phyloP scores from a whole-genome alignment of 2,888 invertebrate genomes.

The Drosophila rellima region DNA sequence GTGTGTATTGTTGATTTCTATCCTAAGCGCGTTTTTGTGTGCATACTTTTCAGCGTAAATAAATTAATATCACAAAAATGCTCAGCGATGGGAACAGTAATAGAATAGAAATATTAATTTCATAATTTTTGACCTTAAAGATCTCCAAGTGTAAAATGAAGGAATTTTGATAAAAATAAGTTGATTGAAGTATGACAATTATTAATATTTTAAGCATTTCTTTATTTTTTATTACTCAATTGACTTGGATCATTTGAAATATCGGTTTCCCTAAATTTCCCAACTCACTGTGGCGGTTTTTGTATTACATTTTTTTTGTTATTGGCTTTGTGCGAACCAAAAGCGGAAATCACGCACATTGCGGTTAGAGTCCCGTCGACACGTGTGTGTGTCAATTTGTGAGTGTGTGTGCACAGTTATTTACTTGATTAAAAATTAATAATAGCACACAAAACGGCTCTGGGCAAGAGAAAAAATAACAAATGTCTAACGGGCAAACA shows the following conservation, averaged over 20 bases:
- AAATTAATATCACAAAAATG: conserved; percentile 68
- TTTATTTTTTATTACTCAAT: background rate
- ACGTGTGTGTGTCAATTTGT: conserved; percentile 26
- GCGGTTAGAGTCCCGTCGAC: conserved; percentile 59
- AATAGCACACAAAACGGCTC: conserved; percentile 58
- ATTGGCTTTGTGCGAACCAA: conserved; percentile 54
- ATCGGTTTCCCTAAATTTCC: conserved; percentile 3
- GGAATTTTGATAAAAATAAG: background rate
- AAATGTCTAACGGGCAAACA: conserved; percentile 53
- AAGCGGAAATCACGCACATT: conserved; percentile 73
- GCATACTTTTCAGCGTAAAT: conserved; percentile 63
- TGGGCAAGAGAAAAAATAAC: conserved; percentile 29
- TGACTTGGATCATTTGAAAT: background rate
- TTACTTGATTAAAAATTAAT: conserved; percentile 79
- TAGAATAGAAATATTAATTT: conserved; percentile 45
- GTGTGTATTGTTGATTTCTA: conserved; percentile 15
- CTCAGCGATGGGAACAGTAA: conserved; percentile 26
- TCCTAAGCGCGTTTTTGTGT: conserved; percentile 61
- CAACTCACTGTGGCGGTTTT: conserved; percentile 15
- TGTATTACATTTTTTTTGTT: conserved; percentile 41
- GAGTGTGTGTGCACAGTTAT: conserved; percentile 54
- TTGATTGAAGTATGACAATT: background rate
- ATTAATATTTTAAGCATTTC: background rate
- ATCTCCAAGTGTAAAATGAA: background rate
- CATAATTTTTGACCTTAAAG: conserved; percentile 1